Base-by-base conservation (phyloP, 2,113 vertebrate genomes). In the Halichoerus grypus region DNA sequence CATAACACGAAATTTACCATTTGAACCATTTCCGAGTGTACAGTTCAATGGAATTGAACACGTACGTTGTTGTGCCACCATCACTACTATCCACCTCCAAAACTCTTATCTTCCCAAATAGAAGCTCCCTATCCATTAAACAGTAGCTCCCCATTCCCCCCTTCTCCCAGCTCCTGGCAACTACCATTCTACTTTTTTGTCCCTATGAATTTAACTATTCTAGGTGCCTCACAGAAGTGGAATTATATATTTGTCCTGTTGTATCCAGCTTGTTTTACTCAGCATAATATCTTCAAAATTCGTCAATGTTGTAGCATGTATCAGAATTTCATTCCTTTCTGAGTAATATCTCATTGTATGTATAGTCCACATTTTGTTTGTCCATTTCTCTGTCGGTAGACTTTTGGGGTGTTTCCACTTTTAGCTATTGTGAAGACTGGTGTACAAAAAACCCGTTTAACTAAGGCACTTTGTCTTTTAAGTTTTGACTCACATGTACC, bases 41-140 rank as follows among this genome's bases (percentile, higher is more conserved):
- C 7, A 16, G 11, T 12, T 85, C 22, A 59, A 28, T 39, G 31
- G 49, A 42, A 72, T 67, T 22, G 8, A 19, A 21, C 14, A 49
- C 6, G 18, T n/a, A 69, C 1, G 1, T 1, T 83, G 8, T 5
- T 49, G 42, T 24, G 4, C 3, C 21, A 15, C 24, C 28, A 33
- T 79, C 53, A 39, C 18, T 22, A 55, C 24, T 55, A 19, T 46
- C 7, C 22, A 33, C 12, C 28, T 53, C 46, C 22, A 55, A 71
- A 53, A 39, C 12, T 26, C 18, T 74, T 6, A 69, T 36, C 11
- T 91, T 91, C 33, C 63, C n/a, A 69, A 91, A 83, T 13, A 16
- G 26, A 74, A 91, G 76, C 4, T 72, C 51, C 4, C 3, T 24
- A 49, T 5, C 42, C 13, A 33, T 36, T 83, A 59, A 72, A 83